These are phyloP conservation scores for Caenorhabditis wallacei DNA, from an alignment of 2,888 invertebrate genomes.

Conservation along the genomic window DNA sequence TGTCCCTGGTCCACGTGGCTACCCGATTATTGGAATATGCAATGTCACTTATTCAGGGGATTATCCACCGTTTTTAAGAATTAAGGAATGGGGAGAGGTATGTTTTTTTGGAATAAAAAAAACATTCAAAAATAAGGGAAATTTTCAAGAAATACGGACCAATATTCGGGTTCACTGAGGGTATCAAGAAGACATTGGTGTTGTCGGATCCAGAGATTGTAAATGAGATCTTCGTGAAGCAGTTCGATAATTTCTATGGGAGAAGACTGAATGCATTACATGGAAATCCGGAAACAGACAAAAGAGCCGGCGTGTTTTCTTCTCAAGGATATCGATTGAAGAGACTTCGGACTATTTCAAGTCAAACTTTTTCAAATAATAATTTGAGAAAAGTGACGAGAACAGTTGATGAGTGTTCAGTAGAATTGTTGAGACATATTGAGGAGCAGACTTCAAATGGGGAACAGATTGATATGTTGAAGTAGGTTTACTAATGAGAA, in stretches of 20 bases:
- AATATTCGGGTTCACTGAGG: slow-evolving; percentile 72
- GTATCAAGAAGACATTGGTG: slow-evolving; percentile 80
- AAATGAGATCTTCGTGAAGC: slow-evolving; percentile 78
- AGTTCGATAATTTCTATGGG: slow-evolving; percentile 84
- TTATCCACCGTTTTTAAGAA: slow-evolving; percentile 36
- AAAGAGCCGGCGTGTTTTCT: slow-evolving; percentile 79
- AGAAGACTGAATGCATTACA: slow-evolving; percentile 82
- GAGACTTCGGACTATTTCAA: slow-evolving; percentile 84
- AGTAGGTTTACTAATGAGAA: slow-evolving; percentile 74
- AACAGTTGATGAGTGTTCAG: slow-evolving; percentile 84
- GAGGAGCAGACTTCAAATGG: slow-evolving; percentile 78
- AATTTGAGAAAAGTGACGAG: slow-evolving; percentile 84
- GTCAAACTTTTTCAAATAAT: slow-evolving; percentile 85
- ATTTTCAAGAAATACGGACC: slow-evolving; percentile 57
- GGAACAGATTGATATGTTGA: slow-evolving; percentile 84
- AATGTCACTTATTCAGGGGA: slow-evolving; percentile 10
- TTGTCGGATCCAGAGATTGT: slow-evolving; percentile 83
- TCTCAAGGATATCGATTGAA: slow-evolving; percentile 85
- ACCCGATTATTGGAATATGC: slow-evolving; percentile 59
- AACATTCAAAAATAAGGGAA: background rate
- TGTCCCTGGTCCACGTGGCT: slow-evolving; percentile 63
- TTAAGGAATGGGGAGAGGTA: slow-evolving; percentile 73
- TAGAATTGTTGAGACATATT: slow-evolving; percentile 83
- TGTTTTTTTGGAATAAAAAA: background rate
- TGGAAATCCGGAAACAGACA: slow-evolving; percentile 69